phyloP scores from a whole-genome alignment of 1,140 invertebrate genomes.

The Bombus affinis region DNA sequence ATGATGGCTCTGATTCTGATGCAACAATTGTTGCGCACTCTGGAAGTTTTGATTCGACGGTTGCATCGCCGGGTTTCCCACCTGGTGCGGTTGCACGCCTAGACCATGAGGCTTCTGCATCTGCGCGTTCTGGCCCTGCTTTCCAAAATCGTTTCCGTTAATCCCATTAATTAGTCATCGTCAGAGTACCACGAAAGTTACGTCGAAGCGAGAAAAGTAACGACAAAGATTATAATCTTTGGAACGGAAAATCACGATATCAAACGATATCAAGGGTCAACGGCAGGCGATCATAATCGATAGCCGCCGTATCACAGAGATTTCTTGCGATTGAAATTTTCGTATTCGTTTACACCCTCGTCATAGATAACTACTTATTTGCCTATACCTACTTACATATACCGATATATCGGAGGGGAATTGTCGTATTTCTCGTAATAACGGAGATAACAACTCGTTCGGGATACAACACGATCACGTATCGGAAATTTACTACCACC shows the following conservation, averaged over 20 bases:
- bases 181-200: neutral
- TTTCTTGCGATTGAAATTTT: neutral
- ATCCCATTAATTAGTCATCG: neutral
- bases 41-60: conserved; percentile 67
- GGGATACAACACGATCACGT: neutral
- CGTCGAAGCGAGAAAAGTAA: neutral
- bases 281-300: neutral
- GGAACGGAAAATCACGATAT: neutral
- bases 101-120: conserved; percentile 70
- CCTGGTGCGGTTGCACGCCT: conserved; percentile 71
- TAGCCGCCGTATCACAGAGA: no score
- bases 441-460: neutral
- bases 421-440: neutral
- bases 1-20: conserved; percentile 76
- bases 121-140: conserved; percentile 54
- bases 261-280: neutral
- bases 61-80: conserved; percentile 47
- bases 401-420: neutral
- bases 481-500: neutral
- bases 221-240: neutral
- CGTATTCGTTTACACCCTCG: neutral
- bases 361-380: neutral
- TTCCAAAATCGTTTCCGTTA: neutral
- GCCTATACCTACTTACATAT: neutral
- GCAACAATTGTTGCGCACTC: conserved; percentile 76